phyloP scores from a whole-genome alignment of 2,888 invertebrate species.

The Gasteruption jaculator region DNA sequence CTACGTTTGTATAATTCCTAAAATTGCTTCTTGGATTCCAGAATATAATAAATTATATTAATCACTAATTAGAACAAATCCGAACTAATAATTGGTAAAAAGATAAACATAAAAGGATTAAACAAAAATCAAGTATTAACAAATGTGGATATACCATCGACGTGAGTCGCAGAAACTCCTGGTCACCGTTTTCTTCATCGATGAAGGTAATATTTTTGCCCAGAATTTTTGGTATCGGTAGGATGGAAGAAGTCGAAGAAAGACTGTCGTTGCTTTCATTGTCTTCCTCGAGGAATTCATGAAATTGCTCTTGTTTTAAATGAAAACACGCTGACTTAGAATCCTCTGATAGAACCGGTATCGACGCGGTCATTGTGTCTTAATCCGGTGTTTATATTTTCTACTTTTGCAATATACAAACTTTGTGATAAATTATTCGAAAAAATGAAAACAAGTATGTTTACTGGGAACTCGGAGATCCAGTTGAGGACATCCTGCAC shows the following conservation, averaged over 20 bases:
- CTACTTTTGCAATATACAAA: no score
- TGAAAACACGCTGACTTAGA: conserved; percentile 29
- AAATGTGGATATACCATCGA: conserved; percentile 32
- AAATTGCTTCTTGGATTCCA: no score
- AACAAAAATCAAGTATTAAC: not conserved
- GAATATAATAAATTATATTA: not conserved
- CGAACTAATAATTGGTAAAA: not conserved
- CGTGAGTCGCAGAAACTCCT: conserved; percentile 37
- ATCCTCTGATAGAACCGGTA: conserved; percentile 32
- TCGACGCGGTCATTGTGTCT: conserved; percentile 30
- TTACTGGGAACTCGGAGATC: no score
- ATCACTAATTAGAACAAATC: no score
- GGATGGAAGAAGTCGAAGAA: no score
- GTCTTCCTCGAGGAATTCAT: no score
- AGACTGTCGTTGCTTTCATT: conserved; percentile 20
- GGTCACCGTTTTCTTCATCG: conserved; percentile 27
- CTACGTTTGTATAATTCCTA: no score
- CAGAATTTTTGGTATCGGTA: conserved; percentile 33
- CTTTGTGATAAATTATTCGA: no score
- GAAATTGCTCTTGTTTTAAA: conserved; percentile 20
- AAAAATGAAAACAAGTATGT: no score
- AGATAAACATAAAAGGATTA: not conserved
- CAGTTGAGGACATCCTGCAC: no score
- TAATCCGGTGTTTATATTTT: no score
- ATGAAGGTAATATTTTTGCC: conserved; percentile 26